A percentile compares a stretch with the other conserved stretches of the same genome.
Evolutionary conservation across 2,113 vertebrate species (phyloP).

Genomic region (Prochilodus magdalenae): DNA sequence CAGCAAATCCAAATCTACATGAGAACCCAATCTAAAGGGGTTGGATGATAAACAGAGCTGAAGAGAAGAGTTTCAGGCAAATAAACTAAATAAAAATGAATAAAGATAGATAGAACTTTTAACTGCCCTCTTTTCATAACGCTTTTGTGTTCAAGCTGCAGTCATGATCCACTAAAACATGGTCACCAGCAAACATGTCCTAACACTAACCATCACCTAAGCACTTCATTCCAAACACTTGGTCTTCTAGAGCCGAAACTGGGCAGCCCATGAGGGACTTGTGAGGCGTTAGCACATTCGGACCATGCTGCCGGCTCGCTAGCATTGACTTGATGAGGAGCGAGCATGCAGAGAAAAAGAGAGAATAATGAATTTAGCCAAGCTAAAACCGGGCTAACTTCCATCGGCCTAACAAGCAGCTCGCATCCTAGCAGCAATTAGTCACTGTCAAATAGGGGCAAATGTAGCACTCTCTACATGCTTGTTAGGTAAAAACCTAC

Average conservation of each 20-base stretch:
- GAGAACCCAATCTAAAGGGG: no score
- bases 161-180: not conserved
- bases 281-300: slow-evolving; percentile 14
- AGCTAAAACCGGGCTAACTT: slow-evolving; percentile 74
- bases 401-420: slow-evolving; percentile 81
- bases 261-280: not conserved
- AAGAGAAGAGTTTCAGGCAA: not conserved
- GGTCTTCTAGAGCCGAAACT: not conserved
- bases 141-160: not conserved
- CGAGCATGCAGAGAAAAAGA: slow-evolving; percentile 62
- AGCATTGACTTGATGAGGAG: slow-evolving; percentile 72
- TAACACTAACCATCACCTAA: not conserved
- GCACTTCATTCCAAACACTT: not conserved
- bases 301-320: slow-evolving; percentile 54
- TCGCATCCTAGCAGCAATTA: slow-evolving; percentile 82
- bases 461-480: slow-evolving; percentile 81
- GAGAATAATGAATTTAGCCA: slow-evolving; percentile 82
- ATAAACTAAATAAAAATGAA: not conserved
- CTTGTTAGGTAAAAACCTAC: slow-evolving; percentile 86
- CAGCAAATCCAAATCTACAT: no score
- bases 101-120: not conserved
- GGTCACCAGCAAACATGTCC: not conserved
- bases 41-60: no score
- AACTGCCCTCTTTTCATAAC: not conserved
- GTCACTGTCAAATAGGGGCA: slow-evolving; percentile 85